Evolutionary conservation across 2,113 vertebrate genomes (phyloP).

Genomic region (Tautogolabrus adspersus): DNA sequence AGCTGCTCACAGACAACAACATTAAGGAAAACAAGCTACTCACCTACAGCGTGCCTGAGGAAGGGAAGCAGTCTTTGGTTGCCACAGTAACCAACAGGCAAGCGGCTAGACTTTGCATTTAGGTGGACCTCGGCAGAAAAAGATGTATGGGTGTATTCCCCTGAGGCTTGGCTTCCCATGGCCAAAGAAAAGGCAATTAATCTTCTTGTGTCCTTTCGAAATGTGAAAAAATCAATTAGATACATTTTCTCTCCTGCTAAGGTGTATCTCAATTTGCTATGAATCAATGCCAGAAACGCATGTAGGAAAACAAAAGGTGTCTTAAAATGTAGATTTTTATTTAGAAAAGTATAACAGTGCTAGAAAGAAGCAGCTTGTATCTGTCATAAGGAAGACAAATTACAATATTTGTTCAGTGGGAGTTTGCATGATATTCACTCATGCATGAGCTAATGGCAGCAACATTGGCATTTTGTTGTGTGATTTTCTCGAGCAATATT

Average conservation of each 20-base stretch:
- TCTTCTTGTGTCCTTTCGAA: constrained; percentile 38
- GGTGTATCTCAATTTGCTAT: constrained; percentile 7
- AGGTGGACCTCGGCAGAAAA: constrained; percentile 32
- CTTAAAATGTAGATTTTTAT: neutral
- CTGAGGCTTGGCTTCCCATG: constrained; percentile 20
- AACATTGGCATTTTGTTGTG: neutral
- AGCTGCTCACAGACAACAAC: too few species aligned
- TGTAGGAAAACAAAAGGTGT: neutral
- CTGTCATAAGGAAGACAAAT: neutral
- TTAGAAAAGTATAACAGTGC: neutral
- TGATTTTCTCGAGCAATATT: neutral
- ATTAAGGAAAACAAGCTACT: too few species aligned
- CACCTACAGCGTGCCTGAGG: neutral
- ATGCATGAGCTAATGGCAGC: neutral
- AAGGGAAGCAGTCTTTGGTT: constrained; percentile 31
- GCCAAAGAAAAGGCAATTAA: constrained; percentile 46
- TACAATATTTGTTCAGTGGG: neutral
- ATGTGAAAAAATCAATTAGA: constrained; percentile 34
- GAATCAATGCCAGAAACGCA: constrained; percentile 10
- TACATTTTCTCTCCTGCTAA: constrained; percentile 6
- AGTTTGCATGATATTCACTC: neutral
- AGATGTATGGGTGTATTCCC: constrained; percentile 39
- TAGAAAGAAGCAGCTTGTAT: neutral
- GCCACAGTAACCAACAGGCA: constrained; percentile 44
- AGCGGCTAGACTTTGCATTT: neutral